Base-by-base conservation (phyloP, 2,888 invertebrate species). In the Eupithecia tripunctaria region DNA sequence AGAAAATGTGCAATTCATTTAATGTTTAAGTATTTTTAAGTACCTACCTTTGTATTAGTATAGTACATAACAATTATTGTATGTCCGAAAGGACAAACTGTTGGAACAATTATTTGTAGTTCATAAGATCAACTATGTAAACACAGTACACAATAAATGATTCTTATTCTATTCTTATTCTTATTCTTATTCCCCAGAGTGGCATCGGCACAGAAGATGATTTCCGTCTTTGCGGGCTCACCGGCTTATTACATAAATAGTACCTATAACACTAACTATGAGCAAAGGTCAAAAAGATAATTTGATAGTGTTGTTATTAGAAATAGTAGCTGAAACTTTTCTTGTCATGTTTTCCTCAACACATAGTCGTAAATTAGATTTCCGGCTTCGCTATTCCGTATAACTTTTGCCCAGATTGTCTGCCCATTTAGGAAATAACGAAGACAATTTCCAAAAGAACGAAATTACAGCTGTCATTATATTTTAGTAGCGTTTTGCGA, bases 401-500 rank as follows among this genome's bases (percentile, higher is more conserved):
- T 18, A 32, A 62, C 18, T 32, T 32, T 32, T 36, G 62, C 1
- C 18, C 36, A 63, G 62, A 32, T 63, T 63, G 27, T 60, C 60
- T 60, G 18, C n/a, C 36, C n/a, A 36, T 63, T 63, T n/a, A n/a
- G 3, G n/a, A 63, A 18, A 63, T 32, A 32, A 63, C n/a, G 62
- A 63, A 63, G 32, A 32, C 62, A n/a, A 32, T 32, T 63, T 25
- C 65, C 41, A 65, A 43, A 25, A 65, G 25, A 41, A 41, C 36
- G 65, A 41, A 65, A 27, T 65, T 65, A 65, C 65, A 63, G n/a
- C 32, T 63, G 62, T 63, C 62, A 32, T 43, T 47, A 67, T 47
- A 15, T 62, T 68, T 68, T 68, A 36, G 56, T 47, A 36, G 62
- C 62, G 32, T 63, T 63, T 63, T 63, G 62, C 36, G 21, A 63